A percentile compares a stretch with the other conserved stretches of the same genome.
These are phyloP conservation scores for Trichosurus vulpecula DNA, from an alignment of 2,797 vertebrate genomes.

Conservation along the genomic window DNA sequence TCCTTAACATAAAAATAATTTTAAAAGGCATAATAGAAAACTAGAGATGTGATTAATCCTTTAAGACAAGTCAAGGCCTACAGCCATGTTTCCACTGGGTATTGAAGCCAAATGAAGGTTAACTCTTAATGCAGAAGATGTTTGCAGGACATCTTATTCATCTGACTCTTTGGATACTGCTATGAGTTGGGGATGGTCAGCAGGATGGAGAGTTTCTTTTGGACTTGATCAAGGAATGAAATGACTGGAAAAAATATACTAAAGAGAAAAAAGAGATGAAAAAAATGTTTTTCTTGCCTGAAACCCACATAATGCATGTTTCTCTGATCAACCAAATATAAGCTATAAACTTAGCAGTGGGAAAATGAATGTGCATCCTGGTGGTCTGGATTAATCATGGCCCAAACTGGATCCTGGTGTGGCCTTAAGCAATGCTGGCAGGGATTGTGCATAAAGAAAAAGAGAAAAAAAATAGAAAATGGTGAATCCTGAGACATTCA, in stretches of 20 bases:
- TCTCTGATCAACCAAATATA: conserved; percentile 84
- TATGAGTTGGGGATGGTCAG: conserved; percentile 52
- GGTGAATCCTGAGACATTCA: background rate
- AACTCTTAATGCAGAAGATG: conserved; percentile 76
- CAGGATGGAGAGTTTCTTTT: conserved; percentile 76
- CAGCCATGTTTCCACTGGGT: conserved; percentile 79
- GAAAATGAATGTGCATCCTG: conserved; percentile 84
- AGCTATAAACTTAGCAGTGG: conserved; percentile 82
- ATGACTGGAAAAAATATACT: conserved; percentile 70
- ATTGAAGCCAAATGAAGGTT: conserved; percentile 84
- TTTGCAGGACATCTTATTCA: conserved; percentile 26
- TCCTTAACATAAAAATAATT: conserved; percentile 80
- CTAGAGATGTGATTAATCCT: conserved; percentile 84
- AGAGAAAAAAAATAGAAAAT: conserved; percentile 26
- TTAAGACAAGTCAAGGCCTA: conserved; percentile 78
- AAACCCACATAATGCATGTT: conserved; percentile 79
- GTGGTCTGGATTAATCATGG: conserved; percentile 85
- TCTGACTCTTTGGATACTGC: conserved; percentile 45
- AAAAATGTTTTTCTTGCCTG: conserved; percentile 77
- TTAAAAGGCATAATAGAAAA: conserved; percentile 75
- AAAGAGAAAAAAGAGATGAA: conserved; percentile 71
- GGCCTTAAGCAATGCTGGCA: conserved; percentile 75
- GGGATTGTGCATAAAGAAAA: conserved; percentile 61
- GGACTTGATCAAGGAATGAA: conserved; percentile 77
- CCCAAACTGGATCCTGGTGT: conserved; percentile 74